Percentiles rank a stretch among this genome's conserved stretches.
phyloP scores from a whole-genome alignment of 1,140 invertebrate species.

The Saccostrea cuccullata region DNA sequence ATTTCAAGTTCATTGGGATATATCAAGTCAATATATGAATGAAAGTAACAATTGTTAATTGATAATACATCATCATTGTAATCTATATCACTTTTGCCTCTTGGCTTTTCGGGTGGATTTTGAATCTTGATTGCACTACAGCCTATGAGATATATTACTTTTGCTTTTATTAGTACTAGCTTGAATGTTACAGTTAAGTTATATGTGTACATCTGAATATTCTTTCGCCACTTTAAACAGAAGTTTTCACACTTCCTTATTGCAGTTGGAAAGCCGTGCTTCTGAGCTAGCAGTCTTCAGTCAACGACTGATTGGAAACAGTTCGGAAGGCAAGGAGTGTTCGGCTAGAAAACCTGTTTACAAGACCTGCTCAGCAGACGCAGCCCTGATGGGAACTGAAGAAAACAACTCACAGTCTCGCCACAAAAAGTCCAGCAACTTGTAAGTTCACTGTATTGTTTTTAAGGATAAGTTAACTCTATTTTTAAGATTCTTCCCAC shows the following conservation, averaged over 20 bases:
- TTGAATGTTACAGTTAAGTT: too few species aligned
- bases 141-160: too few species aligned
- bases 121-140: too few species aligned
- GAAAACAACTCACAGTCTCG: conserved; percentile 54
- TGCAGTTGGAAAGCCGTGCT: conserved; percentile 51
- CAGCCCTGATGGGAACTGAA: conserved; percentile 63
- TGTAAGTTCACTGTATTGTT: conserved; percentile 48
- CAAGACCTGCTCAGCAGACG: conserved; percentile 65
- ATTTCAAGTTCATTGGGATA: too few species aligned
- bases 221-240: background rate
- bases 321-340: background rate
- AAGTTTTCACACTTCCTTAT: background rate
- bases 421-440: conserved; percentile 51
- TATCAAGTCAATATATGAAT: too few species aligned
- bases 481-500: too few species aligned
- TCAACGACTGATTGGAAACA: conserved; percentile 27
- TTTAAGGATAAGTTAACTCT: too few species aligned
- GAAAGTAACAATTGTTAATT: too few species aligned
- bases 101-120: too few species aligned
- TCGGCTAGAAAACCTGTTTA: conserved; percentile 38
- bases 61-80: too few species aligned
- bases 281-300: conserved; percentile 42
- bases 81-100: too few species aligned
- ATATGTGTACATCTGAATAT: background rate
- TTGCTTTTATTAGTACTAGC: too few species aligned